These are phyloP conservation scores for Eulacestoma nigropectus DNA, from an alignment of 2,113 vertebrate genomes.

Conservation along the genomic window DNA sequence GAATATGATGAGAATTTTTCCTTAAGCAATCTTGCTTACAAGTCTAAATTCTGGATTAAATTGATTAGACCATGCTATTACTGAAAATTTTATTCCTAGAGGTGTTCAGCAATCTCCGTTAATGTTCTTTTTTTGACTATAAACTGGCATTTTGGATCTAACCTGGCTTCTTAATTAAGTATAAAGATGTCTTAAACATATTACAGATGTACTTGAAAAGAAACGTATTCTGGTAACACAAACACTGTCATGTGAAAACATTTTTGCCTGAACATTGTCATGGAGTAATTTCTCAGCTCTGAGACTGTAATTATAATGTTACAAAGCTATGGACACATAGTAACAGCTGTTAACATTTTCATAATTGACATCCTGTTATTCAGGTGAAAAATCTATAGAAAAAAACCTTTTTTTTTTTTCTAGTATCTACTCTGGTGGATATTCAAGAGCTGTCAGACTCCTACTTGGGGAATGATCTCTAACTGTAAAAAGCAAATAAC, in stretches of 20 bases:
- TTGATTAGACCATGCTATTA: neutral
- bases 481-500: neutral
- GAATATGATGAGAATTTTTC: neutral
- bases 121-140: neutral
- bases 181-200: neutral
- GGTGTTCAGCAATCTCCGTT: neutral
- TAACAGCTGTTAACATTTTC: neutral
- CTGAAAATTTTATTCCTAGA: neutral
- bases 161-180: neutral
- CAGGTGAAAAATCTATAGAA: neutral
- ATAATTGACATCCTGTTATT: neutral
- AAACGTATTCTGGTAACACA: neutral
- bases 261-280: neutral
- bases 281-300: neutral
- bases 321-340: neutral
- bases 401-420: neutral
- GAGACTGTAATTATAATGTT: neutral
- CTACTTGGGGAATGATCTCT: neutral
- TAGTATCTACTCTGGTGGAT: neutral
- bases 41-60: neutral
- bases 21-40: neutral
- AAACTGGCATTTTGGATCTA: neutral
- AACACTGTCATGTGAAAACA: neutral
- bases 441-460: neutral
- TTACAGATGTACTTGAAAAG: neutral